Base-by-base conservation (phyloP, 2,797 vertebrate species). In the Vireo griseus region DNA sequence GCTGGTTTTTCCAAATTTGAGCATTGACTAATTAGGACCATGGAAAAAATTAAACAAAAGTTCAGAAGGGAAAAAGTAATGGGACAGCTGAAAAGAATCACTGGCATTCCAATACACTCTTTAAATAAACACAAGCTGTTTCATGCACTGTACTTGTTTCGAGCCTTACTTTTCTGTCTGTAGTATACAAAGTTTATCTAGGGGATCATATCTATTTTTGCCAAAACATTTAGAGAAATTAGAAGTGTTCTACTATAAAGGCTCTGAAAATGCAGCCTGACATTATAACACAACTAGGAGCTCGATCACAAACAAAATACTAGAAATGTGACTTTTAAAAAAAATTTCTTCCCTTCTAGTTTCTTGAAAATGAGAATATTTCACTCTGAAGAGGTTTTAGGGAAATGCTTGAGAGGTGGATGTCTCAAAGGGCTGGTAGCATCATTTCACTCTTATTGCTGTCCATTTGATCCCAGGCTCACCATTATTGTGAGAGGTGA, bases 21-120 rank as follows among this genome's bases (percentile, higher is more conserved):
- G 42, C 9, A 22, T 89, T 73, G 76, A 44, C 63, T 93, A 95
- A 96, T 94, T 91, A 87, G 37, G 59, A 75, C 54, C 35, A 73
- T 86, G 85, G 91, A 92, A 95, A 92, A 95, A 79, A 92, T 83
- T 74, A 95, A 93, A 85, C 80, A 89, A 68, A 82, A 80, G 25
- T 91, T 91, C 35, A 50, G 67, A 39, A 57, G 52, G 26, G 84
- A n/a, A 47, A 77, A 90, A 89, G 88, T 91, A 95, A 45, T 62
- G 58, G 74, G 91, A 90, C 94, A 96, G 95, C 94, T 97, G 96
- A 96, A 97, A 97, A 93, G 63, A 96, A 95, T 96, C 96, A 96
- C 44, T 91, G 13, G 25, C 79, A 90, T 97, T 97, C 93, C 93
- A 65, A 68, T 94, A 45, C 51, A 73, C 55, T 85, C 75, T 91